Conservation (phyloP, 2,888 invertebrate genomes). For the Aspidiotus destructor region DNA sequence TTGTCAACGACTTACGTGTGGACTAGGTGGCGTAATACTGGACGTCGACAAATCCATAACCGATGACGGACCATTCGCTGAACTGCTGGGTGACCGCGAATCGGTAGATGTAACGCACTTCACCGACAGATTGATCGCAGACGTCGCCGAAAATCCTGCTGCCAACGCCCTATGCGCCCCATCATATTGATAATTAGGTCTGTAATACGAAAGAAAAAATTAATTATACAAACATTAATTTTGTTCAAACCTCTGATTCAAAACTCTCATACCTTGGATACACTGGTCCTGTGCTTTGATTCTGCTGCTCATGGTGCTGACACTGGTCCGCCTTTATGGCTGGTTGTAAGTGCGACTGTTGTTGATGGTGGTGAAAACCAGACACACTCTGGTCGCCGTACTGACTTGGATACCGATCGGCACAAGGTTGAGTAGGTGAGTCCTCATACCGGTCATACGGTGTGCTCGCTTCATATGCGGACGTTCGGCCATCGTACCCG, state of each 20-base stretch:
- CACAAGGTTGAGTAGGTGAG: constrained; percentile 33
- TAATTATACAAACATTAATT: not conserved
- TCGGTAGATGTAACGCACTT: constrained; percentile 57
- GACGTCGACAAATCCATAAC: constrained; percentile 80
- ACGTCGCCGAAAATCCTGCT: constrained; percentile 37
- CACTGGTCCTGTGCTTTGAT: constrained; percentile 46
- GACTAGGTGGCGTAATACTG: constrained; percentile 72
- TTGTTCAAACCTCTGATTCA: not conserved
- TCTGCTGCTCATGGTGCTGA: constrained; percentile 26
- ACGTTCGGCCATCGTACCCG: constrained; percentile 50
- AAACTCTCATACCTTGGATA: constrained; percentile 54
- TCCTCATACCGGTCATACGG: constrained; percentile 51
- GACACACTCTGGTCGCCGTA: constrained; percentile 42
- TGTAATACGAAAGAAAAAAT: constrained; percentile 40
- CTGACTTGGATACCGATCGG: constrained; percentile 46
- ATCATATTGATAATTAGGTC: constrained; percentile 76
- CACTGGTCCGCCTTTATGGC: constrained; percentile 46
- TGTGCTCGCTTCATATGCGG: constrained; percentile 43
- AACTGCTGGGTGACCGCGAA: constrained; percentile 33
- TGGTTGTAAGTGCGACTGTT: constrained; percentile 34
- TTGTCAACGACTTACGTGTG: constrained; percentile 52
- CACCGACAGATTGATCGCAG: constrained; percentile 70
- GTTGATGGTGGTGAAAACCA: constrained; percentile 35
- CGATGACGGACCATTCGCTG: constrained; percentile 35
- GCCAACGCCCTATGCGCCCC: constrained; percentile 38